Percentiles rank a stretch among this genome's conserved stretches.
These are phyloP conservation scores for Pachyramphus minor DNA, from an alignment of 2,113 vertebrate species.

Conservation along the genomic window DNA sequence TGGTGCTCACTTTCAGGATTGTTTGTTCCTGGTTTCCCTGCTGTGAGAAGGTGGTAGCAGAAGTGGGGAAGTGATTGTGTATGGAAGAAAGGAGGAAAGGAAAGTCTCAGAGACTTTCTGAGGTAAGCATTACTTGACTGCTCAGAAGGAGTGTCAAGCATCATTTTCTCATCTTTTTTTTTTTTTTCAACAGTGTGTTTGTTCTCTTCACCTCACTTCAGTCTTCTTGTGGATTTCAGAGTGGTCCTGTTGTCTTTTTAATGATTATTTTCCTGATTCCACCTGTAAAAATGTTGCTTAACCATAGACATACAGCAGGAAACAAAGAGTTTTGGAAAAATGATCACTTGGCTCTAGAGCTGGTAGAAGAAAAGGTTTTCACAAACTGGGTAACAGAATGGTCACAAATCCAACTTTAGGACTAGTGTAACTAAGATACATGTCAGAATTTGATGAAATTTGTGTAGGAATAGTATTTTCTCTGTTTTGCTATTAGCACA, in stretches of 20 bases:
- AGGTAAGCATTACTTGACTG: not conserved
- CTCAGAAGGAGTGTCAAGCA: not conserved
- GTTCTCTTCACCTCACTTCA: not conserved
- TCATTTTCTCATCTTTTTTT: accelerated
- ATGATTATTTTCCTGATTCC: not conserved
- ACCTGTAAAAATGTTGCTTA: not conserved
- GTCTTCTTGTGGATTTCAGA: not conserved
- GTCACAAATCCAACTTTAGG: not conserved
- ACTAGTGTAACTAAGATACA: not conserved
- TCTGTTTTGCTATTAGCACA: not conserved
- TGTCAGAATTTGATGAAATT: not conserved
- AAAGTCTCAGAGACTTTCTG: not conserved
- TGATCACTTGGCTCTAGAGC: not conserved
- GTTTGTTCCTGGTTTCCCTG: not conserved
- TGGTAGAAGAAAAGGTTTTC: not conserved
- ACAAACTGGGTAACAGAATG: not conserved
- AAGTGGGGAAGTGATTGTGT: not conserved
- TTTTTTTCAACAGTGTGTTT: not conserved
- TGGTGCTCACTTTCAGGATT: not conserved
- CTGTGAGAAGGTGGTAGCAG: not conserved
- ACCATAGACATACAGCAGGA: not conserved
- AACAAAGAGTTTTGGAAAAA: not conserved
- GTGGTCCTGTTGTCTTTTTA: not conserved
- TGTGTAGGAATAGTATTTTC: not conserved
- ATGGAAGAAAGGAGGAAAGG: not conserved